These are phyloP conservation scores for Macrotus californicus DNA, from an alignment of 2,113 vertebrate genomes.

Conservation along the genomic window DNA sequence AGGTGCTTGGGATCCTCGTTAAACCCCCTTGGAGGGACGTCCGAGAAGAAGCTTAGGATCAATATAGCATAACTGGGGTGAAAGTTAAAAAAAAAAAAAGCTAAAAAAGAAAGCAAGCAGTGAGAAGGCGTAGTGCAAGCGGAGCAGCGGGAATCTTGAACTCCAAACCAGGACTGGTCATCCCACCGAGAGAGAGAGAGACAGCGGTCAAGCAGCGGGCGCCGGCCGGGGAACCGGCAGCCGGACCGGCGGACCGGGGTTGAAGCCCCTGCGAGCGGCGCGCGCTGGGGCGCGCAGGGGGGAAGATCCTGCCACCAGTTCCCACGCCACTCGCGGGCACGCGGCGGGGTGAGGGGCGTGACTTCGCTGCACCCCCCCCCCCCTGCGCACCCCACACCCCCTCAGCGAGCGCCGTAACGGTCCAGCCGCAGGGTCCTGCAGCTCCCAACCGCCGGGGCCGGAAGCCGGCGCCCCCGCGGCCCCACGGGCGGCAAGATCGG, in stretches of 20 bases:
- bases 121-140: neutral
- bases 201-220: neutral
- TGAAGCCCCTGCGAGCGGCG: neutral
- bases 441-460: neutral
- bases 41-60: neutral
- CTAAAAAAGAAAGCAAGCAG: neutral
- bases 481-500: neutral
- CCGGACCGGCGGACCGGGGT: rapidly evolving
- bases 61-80: rapidly evolving
- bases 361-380: too few relatives aligned
- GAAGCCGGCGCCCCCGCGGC: neutral
- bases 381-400: neutral
- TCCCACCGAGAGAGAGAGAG: neutral
- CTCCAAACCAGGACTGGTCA: neutral
- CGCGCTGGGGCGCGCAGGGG: neutral
- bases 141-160: conserved; percentile 50
- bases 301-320: neutral
- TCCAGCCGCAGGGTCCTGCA: rapidly evolving
- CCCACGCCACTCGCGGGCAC: neutral
- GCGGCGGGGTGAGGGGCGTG: too few relatives aligned
- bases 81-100: neutral
- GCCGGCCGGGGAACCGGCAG: neutral
- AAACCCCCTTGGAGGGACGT: neutral
- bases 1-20: neutral
- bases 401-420: neutral